These are phyloP conservation scores for Argyra leucocephala DNA, from an alignment of 2,888 invertebrate species.

Conservation along the genomic window DNA sequence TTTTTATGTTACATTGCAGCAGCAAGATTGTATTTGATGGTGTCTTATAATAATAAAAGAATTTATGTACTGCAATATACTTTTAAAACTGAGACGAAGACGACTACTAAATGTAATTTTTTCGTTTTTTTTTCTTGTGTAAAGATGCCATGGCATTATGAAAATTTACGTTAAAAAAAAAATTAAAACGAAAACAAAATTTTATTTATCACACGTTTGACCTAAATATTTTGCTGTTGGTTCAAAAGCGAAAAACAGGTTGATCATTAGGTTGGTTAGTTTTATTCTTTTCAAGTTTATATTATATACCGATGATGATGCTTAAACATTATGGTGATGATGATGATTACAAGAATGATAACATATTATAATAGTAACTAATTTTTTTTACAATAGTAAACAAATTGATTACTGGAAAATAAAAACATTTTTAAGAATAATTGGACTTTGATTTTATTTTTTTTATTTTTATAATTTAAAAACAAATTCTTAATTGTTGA, in stretches of 20 bases:
- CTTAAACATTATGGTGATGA: no score
- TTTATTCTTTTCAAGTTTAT: neutral
- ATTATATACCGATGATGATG: neutral
- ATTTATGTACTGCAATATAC: neutral
- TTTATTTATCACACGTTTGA: conserved; percentile 3
- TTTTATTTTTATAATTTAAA: no score
- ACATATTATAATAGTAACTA: no score
- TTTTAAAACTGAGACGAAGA: neutral
- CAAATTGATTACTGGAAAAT: no score
- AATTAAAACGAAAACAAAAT: neutral
- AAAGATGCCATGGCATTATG: neutral
- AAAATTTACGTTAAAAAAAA: conserved; percentile 2
- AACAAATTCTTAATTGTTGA: no score
- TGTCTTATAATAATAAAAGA: neutral
- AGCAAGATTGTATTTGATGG: no score
- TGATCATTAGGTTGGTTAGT: neutral
- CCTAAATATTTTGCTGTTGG: conserved; percentile 3
- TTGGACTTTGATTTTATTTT: no score
- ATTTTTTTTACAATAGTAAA: no score
- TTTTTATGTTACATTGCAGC: no score
- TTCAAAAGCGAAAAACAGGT: neutral
- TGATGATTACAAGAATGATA: no score
- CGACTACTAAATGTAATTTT: neutral
- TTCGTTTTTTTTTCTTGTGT: no score
- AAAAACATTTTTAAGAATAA: no score